Conservation (phyloP, 1,140 invertebrate species). For the Leptinotarsa defecta region DNA sequence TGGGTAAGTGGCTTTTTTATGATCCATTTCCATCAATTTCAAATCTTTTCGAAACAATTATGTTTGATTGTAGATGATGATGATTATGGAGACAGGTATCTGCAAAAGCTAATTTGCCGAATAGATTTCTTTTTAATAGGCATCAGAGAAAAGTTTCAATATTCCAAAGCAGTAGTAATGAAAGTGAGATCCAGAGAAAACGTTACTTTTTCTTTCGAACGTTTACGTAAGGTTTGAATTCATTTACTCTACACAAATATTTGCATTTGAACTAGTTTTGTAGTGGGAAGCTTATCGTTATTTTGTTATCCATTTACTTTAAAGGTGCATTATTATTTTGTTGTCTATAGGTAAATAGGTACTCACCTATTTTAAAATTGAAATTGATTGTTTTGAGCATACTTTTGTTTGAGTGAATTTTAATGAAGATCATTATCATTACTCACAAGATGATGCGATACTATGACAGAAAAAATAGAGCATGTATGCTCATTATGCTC, state of each 20-base stretch:
- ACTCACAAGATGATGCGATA: no score
- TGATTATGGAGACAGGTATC: not conserved
- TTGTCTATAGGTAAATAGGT: no score
- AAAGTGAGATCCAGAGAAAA: not conserved
- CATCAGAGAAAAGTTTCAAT: not conserved
- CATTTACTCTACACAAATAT: not conserved
- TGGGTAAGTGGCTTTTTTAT: not conserved
- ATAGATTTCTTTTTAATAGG: not conserved
- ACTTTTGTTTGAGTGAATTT: no score
- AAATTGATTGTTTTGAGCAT: no score
- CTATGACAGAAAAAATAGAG: no score
- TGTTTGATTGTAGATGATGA: not conserved
- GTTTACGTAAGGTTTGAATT: not conserved
- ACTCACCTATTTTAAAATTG: no score
- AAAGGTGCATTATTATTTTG: no score
- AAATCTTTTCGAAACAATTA: not conserved
- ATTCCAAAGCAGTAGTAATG: constrained; percentile 1
- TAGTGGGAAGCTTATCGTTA: no score
- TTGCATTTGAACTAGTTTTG: not conserved
- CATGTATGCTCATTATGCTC: no score
- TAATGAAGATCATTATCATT: no score
- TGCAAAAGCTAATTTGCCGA: not conserved
- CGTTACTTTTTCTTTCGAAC: not conserved
- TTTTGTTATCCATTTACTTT: no score
- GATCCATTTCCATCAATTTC: not conserved